These are phyloP conservation scores for Lethrus apterus DNA, from an alignment of 1,140 invertebrate genomes.

Conservation along the genomic window DNA sequence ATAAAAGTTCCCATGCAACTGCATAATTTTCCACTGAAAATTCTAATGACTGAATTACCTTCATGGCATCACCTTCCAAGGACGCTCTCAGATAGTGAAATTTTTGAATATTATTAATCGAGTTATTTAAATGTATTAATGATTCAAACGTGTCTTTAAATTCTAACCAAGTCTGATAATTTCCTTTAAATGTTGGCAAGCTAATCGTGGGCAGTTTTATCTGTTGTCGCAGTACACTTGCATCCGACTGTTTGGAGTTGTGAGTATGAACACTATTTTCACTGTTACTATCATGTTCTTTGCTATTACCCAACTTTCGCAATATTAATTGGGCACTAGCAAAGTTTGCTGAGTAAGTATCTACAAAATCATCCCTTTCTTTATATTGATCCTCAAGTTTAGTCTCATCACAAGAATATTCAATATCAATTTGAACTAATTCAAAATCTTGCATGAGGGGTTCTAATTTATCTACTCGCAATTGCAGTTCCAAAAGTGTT, in stretches of 20 bases:
- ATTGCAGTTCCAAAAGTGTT: neutral
- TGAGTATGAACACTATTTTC: neutral
- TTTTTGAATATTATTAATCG: conserved; percentile 25
- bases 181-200: conserved; percentile 16
- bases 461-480: neutral
- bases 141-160: conserved; percentile 25
- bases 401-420: neutral
- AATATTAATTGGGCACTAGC: neutral
- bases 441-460: neutral
- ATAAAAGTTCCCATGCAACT: conserved; percentile 12
- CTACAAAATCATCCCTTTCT: conserved; percentile 8
- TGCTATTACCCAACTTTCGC: neutral
- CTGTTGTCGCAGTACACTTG: conserved; percentile 1
- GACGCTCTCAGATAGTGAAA: conserved; percentile 30
- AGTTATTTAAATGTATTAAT: conserved; percentile 22
- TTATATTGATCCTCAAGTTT: neutral
- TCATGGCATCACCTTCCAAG: conserved; percentile 20
- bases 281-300: neutral
- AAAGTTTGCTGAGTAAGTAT: neutral
- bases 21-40: conserved; percentile 11
- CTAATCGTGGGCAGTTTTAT: conserved; percentile 20
- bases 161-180: conserved; percentile 22
- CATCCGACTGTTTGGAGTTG: neutral
- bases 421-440: conserved; percentile 4
- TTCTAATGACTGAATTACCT: conserved; percentile 25